These are phyloP conservation scores for Hyles lineata DNA, from an alignment of 2,888 invertebrate genomes.

Conservation along the genomic window DNA sequence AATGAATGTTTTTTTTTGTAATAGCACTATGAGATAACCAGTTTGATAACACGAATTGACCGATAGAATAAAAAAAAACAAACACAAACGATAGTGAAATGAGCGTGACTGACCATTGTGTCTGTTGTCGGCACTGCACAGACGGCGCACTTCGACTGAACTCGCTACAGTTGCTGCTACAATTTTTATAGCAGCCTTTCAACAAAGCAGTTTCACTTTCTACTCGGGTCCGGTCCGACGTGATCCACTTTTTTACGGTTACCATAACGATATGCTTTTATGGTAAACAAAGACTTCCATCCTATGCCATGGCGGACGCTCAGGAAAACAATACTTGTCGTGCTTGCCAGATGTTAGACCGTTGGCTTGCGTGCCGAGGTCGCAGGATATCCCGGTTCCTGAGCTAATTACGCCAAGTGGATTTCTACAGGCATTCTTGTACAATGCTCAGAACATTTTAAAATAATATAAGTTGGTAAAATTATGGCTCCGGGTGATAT, in stretches of 20 bases:
- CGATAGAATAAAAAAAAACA: conserved; percentile 52
- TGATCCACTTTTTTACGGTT: conserved; percentile 76
- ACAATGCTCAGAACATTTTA: background rate
- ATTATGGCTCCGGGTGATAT: background rate
- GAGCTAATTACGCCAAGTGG: background rate
- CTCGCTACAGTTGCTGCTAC: conserved; percentile 63
- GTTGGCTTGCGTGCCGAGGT: conserved; percentile 28
- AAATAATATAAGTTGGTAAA: background rate
- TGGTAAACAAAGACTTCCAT: conserved; percentile 65
- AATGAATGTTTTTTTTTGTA: background rate
- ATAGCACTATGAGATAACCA: conserved; percentile 10
- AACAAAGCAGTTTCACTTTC: conserved; percentile 80
- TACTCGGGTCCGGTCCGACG: conserved; percentile 69
- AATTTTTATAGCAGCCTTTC: conserved; percentile 79
- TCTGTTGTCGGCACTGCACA: conserved; percentile 57
- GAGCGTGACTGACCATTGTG: conserved; percentile 75
- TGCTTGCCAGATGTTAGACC: conserved; percentile 15
- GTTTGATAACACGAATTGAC: conserved; percentile 29
- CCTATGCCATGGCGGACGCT: background rate
- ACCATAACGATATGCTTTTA: conserved; percentile 53
- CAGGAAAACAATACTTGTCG: background rate
- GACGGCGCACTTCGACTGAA: conserved; percentile 71
- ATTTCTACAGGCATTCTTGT: conserved; percentile 10
- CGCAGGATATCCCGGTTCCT: conserved; percentile 19
- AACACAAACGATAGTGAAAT: conserved; percentile 63